Percentiles rank a stretch among this genome's conserved stretches.
Evolutionary conservation across 2,888 invertebrate species (phyloP).

Genomic region (Xestobium rufovillosum): DNA sequence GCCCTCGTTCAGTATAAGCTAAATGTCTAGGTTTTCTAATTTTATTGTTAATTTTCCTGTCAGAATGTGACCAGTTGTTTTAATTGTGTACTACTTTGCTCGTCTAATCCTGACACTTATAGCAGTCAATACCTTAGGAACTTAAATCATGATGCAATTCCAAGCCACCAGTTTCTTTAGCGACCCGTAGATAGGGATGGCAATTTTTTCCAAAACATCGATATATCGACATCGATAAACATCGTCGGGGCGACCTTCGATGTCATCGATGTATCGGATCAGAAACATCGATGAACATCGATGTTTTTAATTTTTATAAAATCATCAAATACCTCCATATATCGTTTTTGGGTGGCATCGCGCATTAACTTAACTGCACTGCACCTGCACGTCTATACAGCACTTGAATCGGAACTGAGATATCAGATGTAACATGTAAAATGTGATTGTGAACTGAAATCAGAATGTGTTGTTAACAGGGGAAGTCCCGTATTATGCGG

Average conservation of each 20-base stretch:
- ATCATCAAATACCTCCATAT: too few species aligned
- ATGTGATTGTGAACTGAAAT: too few species aligned
- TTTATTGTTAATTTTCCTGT: too few species aligned
- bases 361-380: too few species aligned
- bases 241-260: slow-evolving; percentile 1
- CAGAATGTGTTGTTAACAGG: too few species aligned
- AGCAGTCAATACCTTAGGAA: slow-evolving; percentile 6
- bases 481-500: too few species aligned
- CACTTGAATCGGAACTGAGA: too few species aligned
- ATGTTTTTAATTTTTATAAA: too few species aligned
- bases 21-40: too few species aligned
- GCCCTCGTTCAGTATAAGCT: slow-evolving; percentile 20
- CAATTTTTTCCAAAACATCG: slow-evolving; percentile 2
- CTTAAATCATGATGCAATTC: slow-evolving; percentile 14
- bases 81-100: slow-evolving; percentile 6
- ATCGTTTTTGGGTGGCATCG: too few species aligned
- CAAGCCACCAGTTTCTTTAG: slow-evolving; percentile 6
- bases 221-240: slow-evolving; percentile 2
- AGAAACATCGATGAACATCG: slow-evolving; percentile 2
- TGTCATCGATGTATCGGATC: slow-evolving; percentile 3
- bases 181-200: slow-evolving; percentile 6
- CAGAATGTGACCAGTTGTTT: slow-evolving; percentile 8
- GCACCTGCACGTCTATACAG: too few species aligned
- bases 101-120: slow-evolving; percentile 8
- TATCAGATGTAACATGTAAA: too few species aligned